These are phyloP conservation scores for Bubalus kerabau DNA, from an alignment of 2,113 vertebrate species.

Conservation along the genomic window DNA sequence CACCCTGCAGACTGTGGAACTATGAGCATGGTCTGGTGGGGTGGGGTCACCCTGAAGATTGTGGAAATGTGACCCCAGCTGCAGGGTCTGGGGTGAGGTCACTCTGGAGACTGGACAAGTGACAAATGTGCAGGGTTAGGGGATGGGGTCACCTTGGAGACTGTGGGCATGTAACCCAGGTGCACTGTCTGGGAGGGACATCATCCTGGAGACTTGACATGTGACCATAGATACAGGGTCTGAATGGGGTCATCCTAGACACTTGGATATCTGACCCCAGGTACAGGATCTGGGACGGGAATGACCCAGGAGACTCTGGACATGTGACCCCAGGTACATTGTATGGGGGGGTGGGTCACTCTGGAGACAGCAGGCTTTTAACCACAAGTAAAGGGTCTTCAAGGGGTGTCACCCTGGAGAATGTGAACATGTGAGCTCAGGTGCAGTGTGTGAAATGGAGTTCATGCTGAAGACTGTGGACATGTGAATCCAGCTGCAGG, in stretches of 20 bases:
- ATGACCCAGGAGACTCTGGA: background rate
- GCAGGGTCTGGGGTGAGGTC: too few species aligned
- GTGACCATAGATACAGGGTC: background rate
- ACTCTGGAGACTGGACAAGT: too few species aligned
- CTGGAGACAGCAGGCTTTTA: background rate
- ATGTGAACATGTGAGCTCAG: rapidly evolving
- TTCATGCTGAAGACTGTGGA: background rate
- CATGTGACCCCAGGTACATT: background rate
- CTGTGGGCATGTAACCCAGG: too few species aligned
- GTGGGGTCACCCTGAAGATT: too few species aligned
- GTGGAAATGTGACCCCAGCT: too few species aligned
- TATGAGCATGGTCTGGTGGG: too few species aligned
- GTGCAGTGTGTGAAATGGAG: background rate
- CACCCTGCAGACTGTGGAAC: too few species aligned
- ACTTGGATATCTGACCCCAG: background rate
- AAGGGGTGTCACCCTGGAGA: background rate
- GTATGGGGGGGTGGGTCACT: background rate
- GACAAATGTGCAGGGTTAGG: too few species aligned
- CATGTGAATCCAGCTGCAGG: background rate
- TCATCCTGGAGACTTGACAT: background rate
- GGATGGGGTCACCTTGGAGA: too few species aligned
- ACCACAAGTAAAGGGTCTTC: background rate
- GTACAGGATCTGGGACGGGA: background rate
- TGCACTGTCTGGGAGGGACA: background rate
- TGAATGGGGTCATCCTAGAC: background rate